Percentiles rank a stretch among this genome's conserved stretches.
These are phyloP conservation scores for Fissipunctia ypsillon DNA, from an alignment of 2,888 invertebrate genomes.

Conservation along the genomic window DNA sequence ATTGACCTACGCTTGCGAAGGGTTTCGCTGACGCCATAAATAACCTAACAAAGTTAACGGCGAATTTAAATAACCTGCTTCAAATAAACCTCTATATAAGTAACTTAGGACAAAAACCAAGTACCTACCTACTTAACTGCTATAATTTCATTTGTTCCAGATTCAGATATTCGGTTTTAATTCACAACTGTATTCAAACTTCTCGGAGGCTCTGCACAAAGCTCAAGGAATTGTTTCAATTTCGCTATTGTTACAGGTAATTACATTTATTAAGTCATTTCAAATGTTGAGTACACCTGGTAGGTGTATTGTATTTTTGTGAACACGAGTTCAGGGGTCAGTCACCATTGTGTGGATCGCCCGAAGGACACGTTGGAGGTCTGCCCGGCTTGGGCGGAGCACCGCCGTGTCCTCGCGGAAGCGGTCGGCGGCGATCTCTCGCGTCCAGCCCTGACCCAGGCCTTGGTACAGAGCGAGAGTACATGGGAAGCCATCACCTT, in stretches of 20 bases:
- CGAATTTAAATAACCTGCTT: slow-evolving; percentile 31
- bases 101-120: slow-evolving; percentile 36
- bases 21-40: background rate
- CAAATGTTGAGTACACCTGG: slow-evolving; percentile 8
- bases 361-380: no score
- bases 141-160: slow-evolving; percentile 91
- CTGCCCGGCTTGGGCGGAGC: no score
- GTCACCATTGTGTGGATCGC: no score
- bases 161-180: slow-evolving; percentile 99
- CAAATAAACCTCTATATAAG: slow-evolving; percentile 10
- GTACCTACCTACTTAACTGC: slow-evolving; percentile 33
- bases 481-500: no score
- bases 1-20: background rate
- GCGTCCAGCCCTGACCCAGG: no score
- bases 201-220: slow-evolving; percentile 97
- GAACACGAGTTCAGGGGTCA: background rate
- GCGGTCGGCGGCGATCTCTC: no score
- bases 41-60: background rate
- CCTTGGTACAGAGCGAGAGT: no score
- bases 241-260: slow-evolving; percentile 98
- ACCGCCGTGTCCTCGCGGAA: no score
- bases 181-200: slow-evolving; percentile 98
- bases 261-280: slow-evolving; percentile 31
- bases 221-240: slow-evolving; percentile 99
- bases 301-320: slow-evolving; percentile 38